A percentile compares a stretch with the other conserved stretches of the same genome.
Conservation (phyloP, 2,797 vertebrate species). For the Pterois miles region DNA sequence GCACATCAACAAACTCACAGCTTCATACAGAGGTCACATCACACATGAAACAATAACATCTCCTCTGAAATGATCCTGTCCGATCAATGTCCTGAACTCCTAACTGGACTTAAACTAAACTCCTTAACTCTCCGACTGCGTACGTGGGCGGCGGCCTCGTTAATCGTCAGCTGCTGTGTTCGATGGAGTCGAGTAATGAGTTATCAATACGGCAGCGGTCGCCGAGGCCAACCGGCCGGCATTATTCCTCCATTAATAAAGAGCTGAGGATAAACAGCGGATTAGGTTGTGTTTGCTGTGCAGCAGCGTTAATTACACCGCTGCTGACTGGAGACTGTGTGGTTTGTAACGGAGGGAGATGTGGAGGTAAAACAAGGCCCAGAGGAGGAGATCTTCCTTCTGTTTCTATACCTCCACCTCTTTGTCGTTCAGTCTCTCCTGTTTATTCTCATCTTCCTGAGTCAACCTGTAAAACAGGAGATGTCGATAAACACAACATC, state of each 20-base stretch:
- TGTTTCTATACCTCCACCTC: neutral
- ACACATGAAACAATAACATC: neutral
- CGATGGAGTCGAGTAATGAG: constrained; percentile 46
- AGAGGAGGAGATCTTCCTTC: neutral
- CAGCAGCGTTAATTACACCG: constrained; percentile 31
- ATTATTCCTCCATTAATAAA: constrained; percentile 33
- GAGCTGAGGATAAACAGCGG: constrained; percentile 44
- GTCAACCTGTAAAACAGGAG: no score
- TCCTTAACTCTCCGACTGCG: neutral
- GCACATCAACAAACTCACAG: neutral
- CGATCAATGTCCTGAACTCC: constrained; percentile 8
- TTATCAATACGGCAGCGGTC: constrained; percentile 18
- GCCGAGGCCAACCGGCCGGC: neutral
- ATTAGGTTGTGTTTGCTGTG: constrained; percentile 55
- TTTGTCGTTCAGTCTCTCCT: neutral
- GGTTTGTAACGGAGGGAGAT: neutral
- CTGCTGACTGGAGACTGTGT: constrained; percentile 26
- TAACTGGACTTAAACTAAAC: constrained; percentile 14
- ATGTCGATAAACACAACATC: no score
- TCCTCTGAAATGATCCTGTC: neutral
- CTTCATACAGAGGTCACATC: constrained; percentile 3
- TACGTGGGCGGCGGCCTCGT: neutral
- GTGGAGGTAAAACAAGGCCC: constrained; percentile 3
- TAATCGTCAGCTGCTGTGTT: constrained; percentile 16
- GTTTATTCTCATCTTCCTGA: no score